Percentiles rank a stretch among this genome's conserved stretches.
Evolutionary conservation across 2,797 vertebrate genomes (phyloP).

Genomic region (Tokudaia muenninki): DNA sequence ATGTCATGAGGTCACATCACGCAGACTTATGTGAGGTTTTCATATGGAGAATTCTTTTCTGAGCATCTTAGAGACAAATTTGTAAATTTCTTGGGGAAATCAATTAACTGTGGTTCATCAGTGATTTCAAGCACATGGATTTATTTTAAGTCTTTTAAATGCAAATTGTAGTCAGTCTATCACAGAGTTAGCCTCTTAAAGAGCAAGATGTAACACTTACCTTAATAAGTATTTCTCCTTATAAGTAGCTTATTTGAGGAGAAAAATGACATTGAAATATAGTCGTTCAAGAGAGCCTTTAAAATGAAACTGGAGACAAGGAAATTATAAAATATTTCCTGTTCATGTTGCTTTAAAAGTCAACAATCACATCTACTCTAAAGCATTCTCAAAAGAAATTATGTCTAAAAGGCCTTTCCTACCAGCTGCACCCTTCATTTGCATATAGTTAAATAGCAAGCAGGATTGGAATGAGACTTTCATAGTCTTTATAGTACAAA

Average conservation of each 20-base stretch:
- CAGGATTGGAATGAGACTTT: neutral
- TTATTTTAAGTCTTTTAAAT: slow-evolving; percentile 57
- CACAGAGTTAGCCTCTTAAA: neutral
- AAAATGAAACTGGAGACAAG: neutral
- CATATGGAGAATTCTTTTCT: neutral
- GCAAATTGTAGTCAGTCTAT: slow-evolving; percentile 2
- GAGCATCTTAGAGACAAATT: neutral
- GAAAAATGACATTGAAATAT: slow-evolving; percentile 38
- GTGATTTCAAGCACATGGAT: slow-evolving; percentile 1
- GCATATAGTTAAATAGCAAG: neutral
- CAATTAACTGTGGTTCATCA: neutral
- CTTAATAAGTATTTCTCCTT: neutral
- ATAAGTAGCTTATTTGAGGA: slow-evolving; percentile 15
- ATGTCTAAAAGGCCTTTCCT: neutral
- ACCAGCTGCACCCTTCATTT: neutral
- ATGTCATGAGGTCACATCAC: neutral
- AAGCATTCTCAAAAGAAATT: slow-evolving; percentile 38
- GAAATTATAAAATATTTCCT: neutral
- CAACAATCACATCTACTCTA: neutral
- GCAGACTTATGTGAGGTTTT: slow-evolving; percentile 17
- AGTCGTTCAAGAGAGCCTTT: neutral
- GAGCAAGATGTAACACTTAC: neutral
- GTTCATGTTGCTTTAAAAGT: slow-evolving; percentile 1
- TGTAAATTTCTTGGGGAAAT: neutral
- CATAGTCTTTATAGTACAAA: neutral